Evolutionary conservation across 1,140 invertebrate species (phyloP), one percentile per base, ranked within the genome.

Genomic region (Atta cephalotes): DNA sequence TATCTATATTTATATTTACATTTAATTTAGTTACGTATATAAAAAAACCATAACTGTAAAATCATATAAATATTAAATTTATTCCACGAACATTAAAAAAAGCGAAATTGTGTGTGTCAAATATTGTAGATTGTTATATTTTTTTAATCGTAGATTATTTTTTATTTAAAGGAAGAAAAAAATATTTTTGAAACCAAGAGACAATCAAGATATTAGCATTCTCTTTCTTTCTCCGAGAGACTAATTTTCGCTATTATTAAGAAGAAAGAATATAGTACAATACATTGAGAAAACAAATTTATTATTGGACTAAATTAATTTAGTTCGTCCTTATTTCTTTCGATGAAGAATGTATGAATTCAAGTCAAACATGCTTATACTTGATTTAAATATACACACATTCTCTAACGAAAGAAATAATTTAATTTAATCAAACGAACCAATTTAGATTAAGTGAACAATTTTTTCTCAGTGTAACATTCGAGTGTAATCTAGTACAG

Each of bases 401-500:
- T 45, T 45, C 9, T 45, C 39, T 10, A 45, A 45, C 39, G 39
- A 45, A 45, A 45, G 39, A 45, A 45, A 39, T 39, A 39, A 39
- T 7, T 39, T 39, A 39, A 39, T 39, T 39, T 39, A 9, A 39
- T 39, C 35, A 9, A 39, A 39, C 35, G 7, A 39, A 39, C 35
- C 35, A 39, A 45, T 45, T 12, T 45, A 45, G 9, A 10, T 7
- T 7, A 45, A 9, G 2, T 10, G 39, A 45, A 45, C 39, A 10
- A 45, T 45, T 45, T 45, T 45, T 45, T 45, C 9, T 45, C 39
- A 45, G 39, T 45, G 14, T 4, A 51, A 25, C 10, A 18, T 58
- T 79, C 53, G 12, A 18, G 16, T 18, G 45, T 45, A 80, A 82
- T 70, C 25, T 86, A 35, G 10, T 51, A 58, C 77, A 60, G 72